phyloP scores from a whole-genome alignment of 2,113 vertebrate species.

The Thermophis baileyi region DNA sequence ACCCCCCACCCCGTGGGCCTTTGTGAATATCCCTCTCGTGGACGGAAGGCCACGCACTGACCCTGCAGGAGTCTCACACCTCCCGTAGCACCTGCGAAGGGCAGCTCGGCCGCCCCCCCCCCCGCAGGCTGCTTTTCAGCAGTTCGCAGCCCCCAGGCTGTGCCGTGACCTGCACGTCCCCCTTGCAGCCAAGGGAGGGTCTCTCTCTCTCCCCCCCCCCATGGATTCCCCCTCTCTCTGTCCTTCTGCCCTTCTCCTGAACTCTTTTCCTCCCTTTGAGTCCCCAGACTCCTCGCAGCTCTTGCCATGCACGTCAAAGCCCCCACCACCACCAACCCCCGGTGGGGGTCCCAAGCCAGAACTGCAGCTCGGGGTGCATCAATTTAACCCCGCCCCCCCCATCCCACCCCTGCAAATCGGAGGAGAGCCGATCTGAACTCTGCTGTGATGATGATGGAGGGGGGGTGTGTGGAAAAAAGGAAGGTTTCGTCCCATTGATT shows the following conservation, averaged over 20 bases:
- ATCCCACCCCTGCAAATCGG: conserved; percentile 69
- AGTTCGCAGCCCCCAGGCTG: neutral
- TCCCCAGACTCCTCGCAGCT: conserved; percentile 71
- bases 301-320: conserved; percentile 67
- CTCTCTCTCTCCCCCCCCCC: conserved; percentile 9
- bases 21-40: no score
- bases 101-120: neutral
- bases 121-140: fast-evolving
- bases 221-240: conserved; percentile 76
- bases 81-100: fast-evolving
- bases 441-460: conserved; percentile 71
- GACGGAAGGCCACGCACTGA: neutral
- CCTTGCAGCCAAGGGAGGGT: neutral
- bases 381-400: conserved; percentile 60
- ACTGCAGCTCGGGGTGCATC: conserved; percentile 77
- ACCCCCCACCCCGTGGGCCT: neutral
- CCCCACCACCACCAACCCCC: conserved; percentile 42
- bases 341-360: conserved; percentile 35
- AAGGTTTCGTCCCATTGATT: conserved; percentile 91
- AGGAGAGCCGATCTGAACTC: conserved; percentile 74
- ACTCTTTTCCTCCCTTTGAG: conserved; percentile 74
- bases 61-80: no score
- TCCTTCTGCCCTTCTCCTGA: conserved; percentile 86
- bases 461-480: conserved; percentile 47
- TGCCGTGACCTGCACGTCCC: neutral